Evolutionary conservation across 2,888 invertebrate genomes (phyloP).

Genomic region (Anarsia innoxiella): DNA sequence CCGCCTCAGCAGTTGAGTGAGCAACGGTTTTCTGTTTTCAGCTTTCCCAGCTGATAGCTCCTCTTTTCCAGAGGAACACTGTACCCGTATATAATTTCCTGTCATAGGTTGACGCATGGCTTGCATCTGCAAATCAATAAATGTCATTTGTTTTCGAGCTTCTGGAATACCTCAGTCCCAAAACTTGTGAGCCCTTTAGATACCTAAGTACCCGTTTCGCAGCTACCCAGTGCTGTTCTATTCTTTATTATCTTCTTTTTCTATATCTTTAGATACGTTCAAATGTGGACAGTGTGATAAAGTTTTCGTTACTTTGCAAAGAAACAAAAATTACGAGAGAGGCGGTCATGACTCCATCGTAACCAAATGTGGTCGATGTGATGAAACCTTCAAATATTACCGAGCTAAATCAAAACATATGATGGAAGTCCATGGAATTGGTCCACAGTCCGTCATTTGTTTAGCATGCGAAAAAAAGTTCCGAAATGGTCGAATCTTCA

Average conservation of each 20-base stretch:
- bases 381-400: constrained; percentile 41
- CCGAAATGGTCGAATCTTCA: constrained; percentile 20
- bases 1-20: not conserved
- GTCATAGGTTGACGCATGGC: not conserved
- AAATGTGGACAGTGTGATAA: constrained; percentile 54
- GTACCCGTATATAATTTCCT: not conserved
- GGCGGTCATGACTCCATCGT: constrained; percentile 45
- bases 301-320: constrained; percentile 59
- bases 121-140: not conserved
- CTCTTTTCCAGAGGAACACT: not conserved
- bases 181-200: not conserved
- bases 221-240: not conserved
- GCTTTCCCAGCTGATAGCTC: not conserved
- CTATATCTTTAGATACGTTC: too few species aligned
- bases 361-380: constrained; percentile 47
- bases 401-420: constrained; percentile 40
- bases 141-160: not conserved
- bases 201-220: not conserved
- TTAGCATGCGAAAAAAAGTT: constrained; percentile 39
- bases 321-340: constrained; percentile 57
- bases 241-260: too few species aligned
- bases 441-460: constrained; percentile 27
- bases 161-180: not conserved
- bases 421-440: constrained; percentile 36
- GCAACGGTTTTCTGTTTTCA: not conserved